Conservation (phyloP, 1,140 invertebrate genomes). For the Drosophila kepulauana region DNA sequence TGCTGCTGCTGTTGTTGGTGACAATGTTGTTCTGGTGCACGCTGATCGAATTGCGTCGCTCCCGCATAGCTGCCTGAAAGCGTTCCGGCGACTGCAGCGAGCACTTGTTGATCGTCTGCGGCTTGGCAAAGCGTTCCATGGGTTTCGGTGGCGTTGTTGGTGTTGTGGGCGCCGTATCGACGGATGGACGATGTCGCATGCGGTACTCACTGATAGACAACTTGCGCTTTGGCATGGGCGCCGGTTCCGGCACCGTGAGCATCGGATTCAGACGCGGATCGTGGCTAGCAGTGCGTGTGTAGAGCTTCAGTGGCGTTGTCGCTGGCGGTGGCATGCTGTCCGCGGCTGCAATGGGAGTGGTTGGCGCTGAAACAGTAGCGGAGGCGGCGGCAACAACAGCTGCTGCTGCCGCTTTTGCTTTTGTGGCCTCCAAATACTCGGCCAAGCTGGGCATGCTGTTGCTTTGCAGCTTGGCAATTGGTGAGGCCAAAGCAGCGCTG, state of each 20-base stretch:
- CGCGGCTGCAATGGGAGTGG: conserved; percentile 2
- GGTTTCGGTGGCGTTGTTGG: conserved; percentile 52
- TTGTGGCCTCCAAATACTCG: conserved; percentile 65
- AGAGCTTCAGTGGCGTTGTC: conserved; percentile 65
- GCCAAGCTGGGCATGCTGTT: conserved; percentile 66
- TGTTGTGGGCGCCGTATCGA: conserved; percentile 62
- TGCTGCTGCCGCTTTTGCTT: conserved; percentile 39
- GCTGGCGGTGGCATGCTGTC: conserved; percentile 62
- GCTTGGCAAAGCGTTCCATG: conserved; percentile 60
- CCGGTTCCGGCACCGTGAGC: conserved; percentile 74
- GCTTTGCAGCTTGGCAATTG: conserved; percentile 18
- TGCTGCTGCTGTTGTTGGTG: conserved; percentile 18
- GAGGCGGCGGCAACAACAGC: conserved; percentile 8
- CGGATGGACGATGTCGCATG: conserved; percentile 75
- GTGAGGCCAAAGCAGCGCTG: conserved; percentile 22
- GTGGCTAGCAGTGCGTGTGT: conserved; percentile 77
- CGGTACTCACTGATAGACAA: conserved; percentile 84
- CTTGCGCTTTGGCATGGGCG: conserved; percentile 81
- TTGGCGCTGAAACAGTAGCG: background rate
- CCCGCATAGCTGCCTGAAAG: conserved; percentile 68
- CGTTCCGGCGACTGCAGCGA: conserved; percentile 73
- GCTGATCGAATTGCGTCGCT: conserved; percentile 71
- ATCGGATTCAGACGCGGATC: conserved; percentile 83
- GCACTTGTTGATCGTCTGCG: conserved; percentile 73
- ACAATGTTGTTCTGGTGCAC: conserved; percentile 55